Evolutionary conservation across 2,113 vertebrate genomes (phyloP), one percentile per base, ranked within the genome.

Genomic region (Emydocephalus ijimae): DNA sequence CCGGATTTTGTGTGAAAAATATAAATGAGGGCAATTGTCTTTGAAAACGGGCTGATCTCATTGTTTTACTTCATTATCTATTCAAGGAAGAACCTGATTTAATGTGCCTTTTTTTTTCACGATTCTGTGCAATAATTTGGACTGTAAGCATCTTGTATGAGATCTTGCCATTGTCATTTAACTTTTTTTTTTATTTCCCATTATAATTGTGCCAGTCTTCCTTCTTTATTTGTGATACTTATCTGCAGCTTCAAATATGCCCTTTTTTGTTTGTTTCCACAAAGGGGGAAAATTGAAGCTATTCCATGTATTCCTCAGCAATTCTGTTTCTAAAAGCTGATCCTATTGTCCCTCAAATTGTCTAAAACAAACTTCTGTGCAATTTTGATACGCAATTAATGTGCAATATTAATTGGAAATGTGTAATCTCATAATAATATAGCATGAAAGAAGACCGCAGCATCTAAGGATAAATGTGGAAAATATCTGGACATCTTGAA

Each of bases 351-450:
- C 93, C 87, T 90, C 81, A 95, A 92, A 64, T 5, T 18, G 1
- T 81, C 95, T 94, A 81, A 88, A 45, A 96, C 96, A 94, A 92
- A 89, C 91, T 86, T 29, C 94, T 43, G 45, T 93, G 43, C 95
- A 94, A 97, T 93, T 96, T 93, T 59, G 23, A 59, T 3, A 24
- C 0, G 57, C 57, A 59, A 59, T 24, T 59, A 59, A 59, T 59
- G 23, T 59, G 23, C 23, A 24, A 24, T 59, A 96, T 95, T 96
- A 93, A 93, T 94, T 91, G 93, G 50, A 88, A 94, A 95, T 69
- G 15, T 52, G 91, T 92, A 26, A 4, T 90, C 91, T 88, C 54
- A 21, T 39, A 87, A 43, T 91, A 50, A 69, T 61, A 69, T 23
- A 92, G 89, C 94, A 24, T 3, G 52, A 94, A 91, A 26, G 85